Conservation (phyloP, 2,888 invertebrate species). For the Epistrophe eligans region DNA sequence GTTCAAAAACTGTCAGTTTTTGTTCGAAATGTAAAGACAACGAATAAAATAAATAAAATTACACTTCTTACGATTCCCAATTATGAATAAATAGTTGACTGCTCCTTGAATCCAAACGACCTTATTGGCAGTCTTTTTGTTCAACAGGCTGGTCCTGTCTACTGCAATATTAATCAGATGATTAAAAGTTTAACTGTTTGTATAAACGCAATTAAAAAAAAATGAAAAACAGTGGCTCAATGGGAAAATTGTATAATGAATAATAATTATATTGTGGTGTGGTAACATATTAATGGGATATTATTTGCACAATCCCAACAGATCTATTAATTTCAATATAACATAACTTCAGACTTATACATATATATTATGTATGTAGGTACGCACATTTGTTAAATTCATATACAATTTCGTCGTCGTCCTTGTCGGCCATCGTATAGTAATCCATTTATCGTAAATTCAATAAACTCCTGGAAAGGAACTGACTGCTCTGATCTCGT, state of each 20-base stretch:
- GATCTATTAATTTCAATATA: slow-evolving; percentile 41
- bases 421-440: slow-evolving; percentile 9
- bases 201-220: slow-evolving; percentile 25
- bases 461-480: slow-evolving; percentile 48
- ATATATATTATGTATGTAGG: too few relatives aligned
- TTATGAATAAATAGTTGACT: too few relatives aligned
- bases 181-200: slow-evolving; percentile 20
- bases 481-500: slow-evolving; percentile 17
- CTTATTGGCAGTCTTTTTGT: too few relatives aligned
- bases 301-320: slow-evolving; percentile 26
- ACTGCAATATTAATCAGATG: slow-evolving; percentile 17
- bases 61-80: too few relatives aligned
- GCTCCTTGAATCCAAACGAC: too few relatives aligned
- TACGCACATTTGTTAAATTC: slow-evolving; percentile 31
- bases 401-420: not conserved
- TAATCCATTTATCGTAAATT: slow-evolving; percentile 45
- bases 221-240: not conserved
- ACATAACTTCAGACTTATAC: slow-evolving; percentile 7
- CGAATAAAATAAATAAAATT: too few relatives aligned
- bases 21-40: too few relatives aligned
- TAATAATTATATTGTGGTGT: slow-evolving; percentile 29
- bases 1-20: too few relatives aligned
- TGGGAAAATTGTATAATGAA: slow-evolving; percentile 21
- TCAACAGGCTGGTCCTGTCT: too few relatives aligned
- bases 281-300: slow-evolving; percentile 44